A percentile compares a stretch with the other conserved stretches of the same genome.
Conservation (phyloP, 2,797 vertebrate species). For the Ctenochaetus hawaiiensis region DNA sequence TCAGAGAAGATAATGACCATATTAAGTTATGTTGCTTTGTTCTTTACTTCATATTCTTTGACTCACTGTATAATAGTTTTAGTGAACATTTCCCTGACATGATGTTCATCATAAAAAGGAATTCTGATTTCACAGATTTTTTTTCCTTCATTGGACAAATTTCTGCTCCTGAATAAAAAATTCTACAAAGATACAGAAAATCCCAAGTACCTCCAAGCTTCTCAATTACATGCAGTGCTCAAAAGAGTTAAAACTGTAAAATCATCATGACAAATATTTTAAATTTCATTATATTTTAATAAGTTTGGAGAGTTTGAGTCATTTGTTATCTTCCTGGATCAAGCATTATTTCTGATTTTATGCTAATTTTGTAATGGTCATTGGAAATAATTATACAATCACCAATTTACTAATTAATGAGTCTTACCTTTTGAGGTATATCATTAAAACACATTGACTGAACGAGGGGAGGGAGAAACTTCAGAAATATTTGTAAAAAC, state of each 20-base stretch:
- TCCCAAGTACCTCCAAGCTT: background rate
- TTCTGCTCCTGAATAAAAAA: background rate
- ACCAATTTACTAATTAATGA: no score
- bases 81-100: background rate
- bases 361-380: background rate
- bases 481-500: background rate
- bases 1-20: no score
- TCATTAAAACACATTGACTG: no score
- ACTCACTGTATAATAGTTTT: no score
- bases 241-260: background rate
- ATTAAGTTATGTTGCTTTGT: no score
- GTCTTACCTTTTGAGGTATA: no score
- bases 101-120: background rate
- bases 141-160: background rate
- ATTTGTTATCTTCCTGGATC: constrained; percentile 1
- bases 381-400: background rate
- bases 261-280: no score
- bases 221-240: background rate
- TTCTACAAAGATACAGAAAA: background rate
- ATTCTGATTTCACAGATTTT: background rate
- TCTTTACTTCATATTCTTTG: no score
- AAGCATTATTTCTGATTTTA: background rate
- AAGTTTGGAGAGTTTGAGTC: background rate
- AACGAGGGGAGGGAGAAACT: background rate
- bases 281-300: background rate